Conservation (phyloP, 2,888 invertebrate species). For the Drosophila acutilabella region DNA sequence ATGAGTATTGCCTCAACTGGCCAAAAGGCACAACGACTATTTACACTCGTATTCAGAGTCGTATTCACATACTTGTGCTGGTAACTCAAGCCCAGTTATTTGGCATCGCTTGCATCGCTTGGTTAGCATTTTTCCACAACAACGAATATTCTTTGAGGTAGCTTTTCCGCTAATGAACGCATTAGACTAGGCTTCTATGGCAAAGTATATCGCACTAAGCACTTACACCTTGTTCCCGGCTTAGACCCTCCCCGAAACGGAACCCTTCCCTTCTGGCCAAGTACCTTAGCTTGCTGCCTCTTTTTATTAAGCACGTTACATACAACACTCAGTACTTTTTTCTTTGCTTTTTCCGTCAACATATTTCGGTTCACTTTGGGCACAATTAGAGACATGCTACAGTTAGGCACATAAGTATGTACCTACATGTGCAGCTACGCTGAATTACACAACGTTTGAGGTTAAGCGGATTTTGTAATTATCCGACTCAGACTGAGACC, state of each 20-base stretch:
- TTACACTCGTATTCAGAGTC: constrained; percentile 2
- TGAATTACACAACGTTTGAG: constrained; percentile 81
- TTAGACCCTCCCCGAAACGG: constrained; percentile 43
- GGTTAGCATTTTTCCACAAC: constrained; percentile 76
- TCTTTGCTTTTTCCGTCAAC: constrained; percentile 40
- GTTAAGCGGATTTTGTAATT: constrained; percentile 84
- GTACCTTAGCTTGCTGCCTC: constrained; percentile 3
- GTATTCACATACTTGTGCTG: background rate
- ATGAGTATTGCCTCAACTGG: constrained; percentile 28
- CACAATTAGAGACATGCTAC: constrained; percentile 70
- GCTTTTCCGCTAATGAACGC: constrained; percentile 81
- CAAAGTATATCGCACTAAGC: constrained; percentile 42
- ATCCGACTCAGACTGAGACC: constrained; percentile 73
- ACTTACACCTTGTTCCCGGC: constrained; percentile 70
- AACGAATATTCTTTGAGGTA: constrained; percentile 77
- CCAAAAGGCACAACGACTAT: constrained; percentile 1
- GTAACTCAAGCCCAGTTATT: constrained; percentile 20
- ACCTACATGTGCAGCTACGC: constrained; percentile 55
- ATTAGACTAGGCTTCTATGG: constrained; percentile 63
- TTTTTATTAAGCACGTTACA: constrained; percentile 57
- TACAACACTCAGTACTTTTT: constrained; percentile 5
- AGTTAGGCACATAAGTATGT: constrained; percentile 23
- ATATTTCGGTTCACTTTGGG: constrained; percentile 58
- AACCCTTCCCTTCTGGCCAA: background rate
- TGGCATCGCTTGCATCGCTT: constrained; percentile 57